A percentile compares a stretch with the other conserved stretches of the same genome.
Conservation (phyloP, 2,888 invertebrate species). For the Pseudeuparius sepicola region DNA sequence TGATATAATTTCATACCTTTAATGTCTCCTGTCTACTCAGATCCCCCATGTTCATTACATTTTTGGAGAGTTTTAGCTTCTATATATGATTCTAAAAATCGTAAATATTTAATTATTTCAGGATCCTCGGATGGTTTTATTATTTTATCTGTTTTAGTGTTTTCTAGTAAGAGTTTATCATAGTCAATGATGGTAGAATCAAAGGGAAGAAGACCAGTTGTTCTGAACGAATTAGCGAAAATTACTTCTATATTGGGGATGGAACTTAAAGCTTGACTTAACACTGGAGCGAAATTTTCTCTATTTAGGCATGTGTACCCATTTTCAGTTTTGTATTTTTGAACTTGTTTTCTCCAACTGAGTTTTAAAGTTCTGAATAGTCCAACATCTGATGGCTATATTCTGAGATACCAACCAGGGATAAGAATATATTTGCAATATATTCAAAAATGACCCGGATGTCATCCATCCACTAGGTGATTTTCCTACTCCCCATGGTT, state of each 20-base stretch:
- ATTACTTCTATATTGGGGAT: slow-evolving; percentile 9
- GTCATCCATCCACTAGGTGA: slow-evolving; percentile 12
- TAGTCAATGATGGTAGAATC: slow-evolving; percentile 3
- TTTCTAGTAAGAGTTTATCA: slow-evolving; percentile 6
- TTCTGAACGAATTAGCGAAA: slow-evolving; percentile 12
- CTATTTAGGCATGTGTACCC: slow-evolving; percentile 6
- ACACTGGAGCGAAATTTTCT: slow-evolving; percentile 10
- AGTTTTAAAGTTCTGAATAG: too few relatives aligned
- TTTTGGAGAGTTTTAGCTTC: slow-evolving; percentile 8
- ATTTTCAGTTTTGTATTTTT: slow-evolving; percentile 13
- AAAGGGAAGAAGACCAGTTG: slow-evolving; percentile 11
- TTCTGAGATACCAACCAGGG: slow-evolving; percentile 7
- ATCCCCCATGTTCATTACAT: slow-evolving; percentile 4
- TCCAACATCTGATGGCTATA: slow-evolving; percentile 14
- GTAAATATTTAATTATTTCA: slow-evolving; percentile 11
- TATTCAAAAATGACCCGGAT: slow-evolving; percentile 10
- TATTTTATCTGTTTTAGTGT: slow-evolving; percentile 1
- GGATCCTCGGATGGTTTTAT: slow-evolving; percentile 4
- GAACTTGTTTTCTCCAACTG: slow-evolving; percentile 15
- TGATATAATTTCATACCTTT: slow-evolving; percentile 11
- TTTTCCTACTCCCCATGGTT: slow-evolving; percentile 10
- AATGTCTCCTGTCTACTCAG: slow-evolving; percentile 7
- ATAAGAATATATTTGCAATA: too few relatives aligned
- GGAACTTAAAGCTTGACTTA: slow-evolving; percentile 9
- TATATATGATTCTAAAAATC: slow-evolving; percentile 11